These are phyloP conservation scores for Cynopterus sphinx DNA, from an alignment of 2,797 vertebrate species.

Conservation along the genomic window DNA sequence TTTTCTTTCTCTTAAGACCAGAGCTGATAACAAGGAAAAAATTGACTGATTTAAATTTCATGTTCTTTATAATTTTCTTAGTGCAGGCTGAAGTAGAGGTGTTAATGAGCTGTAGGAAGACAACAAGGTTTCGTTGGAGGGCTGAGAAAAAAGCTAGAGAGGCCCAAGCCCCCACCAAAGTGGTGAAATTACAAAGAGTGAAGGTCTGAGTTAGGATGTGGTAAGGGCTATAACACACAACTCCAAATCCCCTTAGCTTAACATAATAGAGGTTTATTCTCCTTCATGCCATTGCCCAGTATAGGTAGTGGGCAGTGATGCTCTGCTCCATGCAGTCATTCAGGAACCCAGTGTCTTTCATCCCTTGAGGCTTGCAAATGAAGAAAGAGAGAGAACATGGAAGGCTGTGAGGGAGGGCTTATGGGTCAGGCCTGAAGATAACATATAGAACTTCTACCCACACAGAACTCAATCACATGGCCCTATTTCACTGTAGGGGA, in stretches of 20 bases:
- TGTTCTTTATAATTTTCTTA: slow-evolving; percentile 40
- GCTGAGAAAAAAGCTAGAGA: not conserved
- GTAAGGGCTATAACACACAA: not conserved
- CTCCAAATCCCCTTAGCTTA: not conserved
- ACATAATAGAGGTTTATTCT: not conserved
- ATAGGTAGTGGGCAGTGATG: not conserved
- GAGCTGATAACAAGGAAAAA: slow-evolving; percentile 49
- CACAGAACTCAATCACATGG: not conserved
- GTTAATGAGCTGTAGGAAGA: slow-evolving; percentile 58
- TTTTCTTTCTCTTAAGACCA: slow-evolving; percentile 25
- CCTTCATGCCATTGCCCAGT: not conserved
- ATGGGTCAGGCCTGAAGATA: too few relatives aligned
- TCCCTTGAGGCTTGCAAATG: not conserved
- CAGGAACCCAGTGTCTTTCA: not conserved
- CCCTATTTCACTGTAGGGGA: not conserved
- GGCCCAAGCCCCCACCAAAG: not conserved
- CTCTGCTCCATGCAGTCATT: not conserved
- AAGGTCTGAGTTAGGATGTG: not conserved
- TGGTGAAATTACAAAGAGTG: not conserved
- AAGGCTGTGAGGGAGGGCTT: too few relatives aligned
- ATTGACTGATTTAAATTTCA: slow-evolving; percentile 44
- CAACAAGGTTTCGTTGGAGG: not conserved
- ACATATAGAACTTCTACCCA: not conserved
- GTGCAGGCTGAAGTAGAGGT: not conserved
- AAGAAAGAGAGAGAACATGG: too few relatives aligned